Evolutionary conservation across 2,888 invertebrate species (phyloP).

Genomic region (Acleris laterana): DNA sequence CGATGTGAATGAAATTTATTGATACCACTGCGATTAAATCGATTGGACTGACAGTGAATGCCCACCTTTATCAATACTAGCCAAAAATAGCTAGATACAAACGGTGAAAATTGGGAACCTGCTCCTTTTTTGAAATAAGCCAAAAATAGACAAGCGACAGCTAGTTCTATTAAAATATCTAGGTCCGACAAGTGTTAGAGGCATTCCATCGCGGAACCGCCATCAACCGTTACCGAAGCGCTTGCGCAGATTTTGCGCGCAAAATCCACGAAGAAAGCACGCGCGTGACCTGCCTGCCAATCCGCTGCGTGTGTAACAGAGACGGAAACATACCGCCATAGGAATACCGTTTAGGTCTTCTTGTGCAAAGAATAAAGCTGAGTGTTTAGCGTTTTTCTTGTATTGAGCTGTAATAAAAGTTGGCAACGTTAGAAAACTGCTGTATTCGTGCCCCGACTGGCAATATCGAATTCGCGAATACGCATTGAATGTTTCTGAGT

Average conservation of each 20-base stretch:
- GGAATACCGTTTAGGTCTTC: background rate
- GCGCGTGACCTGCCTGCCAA: constrained; percentile 75
- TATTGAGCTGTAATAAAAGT: constrained; percentile 47
- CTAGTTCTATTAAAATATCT: constrained; percentile 25
- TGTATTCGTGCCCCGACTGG: constrained; percentile 68
- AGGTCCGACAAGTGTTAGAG: constrained; percentile 45
- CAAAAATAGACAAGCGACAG: constrained; percentile 25
- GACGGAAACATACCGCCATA: constrained; percentile 7
- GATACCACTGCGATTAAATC: too few relatives aligned
- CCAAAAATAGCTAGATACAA: too few relatives aligned
- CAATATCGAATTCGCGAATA: constrained; percentile 75
- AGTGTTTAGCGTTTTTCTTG: constrained; percentile 52
- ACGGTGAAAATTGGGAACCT: background rate
- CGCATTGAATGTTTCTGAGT: constrained; percentile 73
- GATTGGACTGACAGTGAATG: too few relatives aligned
- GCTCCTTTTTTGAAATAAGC: too few relatives aligned
- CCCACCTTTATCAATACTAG: too few relatives aligned
- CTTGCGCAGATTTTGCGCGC: constrained; percentile 74
- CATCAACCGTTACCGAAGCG: constrained; percentile 74
- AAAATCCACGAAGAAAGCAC: constrained; percentile 81
- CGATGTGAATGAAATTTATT: too few relatives aligned
- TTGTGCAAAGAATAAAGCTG: constrained; percentile 44
- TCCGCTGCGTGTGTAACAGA: constrained; percentile 56
- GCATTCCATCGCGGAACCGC: constrained; percentile 73
- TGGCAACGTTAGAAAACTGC: constrained; percentile 68